Conservation (phyloP, 1,140 invertebrate genomes). For the Anastrepha obliqua region DNA sequence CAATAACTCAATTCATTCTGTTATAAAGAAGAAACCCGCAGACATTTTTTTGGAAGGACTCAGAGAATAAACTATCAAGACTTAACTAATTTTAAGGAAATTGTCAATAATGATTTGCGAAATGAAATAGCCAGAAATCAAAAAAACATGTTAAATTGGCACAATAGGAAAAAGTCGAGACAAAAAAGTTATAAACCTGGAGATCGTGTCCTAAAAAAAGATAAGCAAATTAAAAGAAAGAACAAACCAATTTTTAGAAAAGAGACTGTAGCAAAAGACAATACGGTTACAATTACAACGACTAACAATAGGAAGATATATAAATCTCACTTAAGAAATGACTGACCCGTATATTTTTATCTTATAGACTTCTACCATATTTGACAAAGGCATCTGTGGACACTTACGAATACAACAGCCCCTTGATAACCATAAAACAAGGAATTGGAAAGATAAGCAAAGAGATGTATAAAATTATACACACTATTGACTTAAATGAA, state of each 20-base stretch:
- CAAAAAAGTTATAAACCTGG: background rate
- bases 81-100: too few relatives aligned
- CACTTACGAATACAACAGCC: conserved; percentile 3
- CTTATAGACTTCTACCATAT: background rate
- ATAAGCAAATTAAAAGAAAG: background rate
- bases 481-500: background rate
- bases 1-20: too few relatives aligned
- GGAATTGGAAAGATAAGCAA: background rate
- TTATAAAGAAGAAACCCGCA: too few relatives aligned
- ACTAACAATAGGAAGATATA: conserved; percentile 2
- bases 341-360: too few relatives aligned
- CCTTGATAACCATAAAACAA: background rate
- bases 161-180: too few relatives aligned
- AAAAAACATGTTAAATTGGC: too few relatives aligned
- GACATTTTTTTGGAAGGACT: too few relatives aligned
- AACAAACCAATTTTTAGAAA: conserved; percentile 3
- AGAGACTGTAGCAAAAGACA: background rate
- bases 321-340: background rate
- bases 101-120: too few relatives aligned
- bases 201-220: background rate
- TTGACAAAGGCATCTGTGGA: background rate
- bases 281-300: background rate
- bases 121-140: too few relatives aligned
- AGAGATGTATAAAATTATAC: background rate
- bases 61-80: too few relatives aligned